Conservation (phyloP, 1,140 invertebrate genomes). For the Gonatopus flavifemur region DNA sequence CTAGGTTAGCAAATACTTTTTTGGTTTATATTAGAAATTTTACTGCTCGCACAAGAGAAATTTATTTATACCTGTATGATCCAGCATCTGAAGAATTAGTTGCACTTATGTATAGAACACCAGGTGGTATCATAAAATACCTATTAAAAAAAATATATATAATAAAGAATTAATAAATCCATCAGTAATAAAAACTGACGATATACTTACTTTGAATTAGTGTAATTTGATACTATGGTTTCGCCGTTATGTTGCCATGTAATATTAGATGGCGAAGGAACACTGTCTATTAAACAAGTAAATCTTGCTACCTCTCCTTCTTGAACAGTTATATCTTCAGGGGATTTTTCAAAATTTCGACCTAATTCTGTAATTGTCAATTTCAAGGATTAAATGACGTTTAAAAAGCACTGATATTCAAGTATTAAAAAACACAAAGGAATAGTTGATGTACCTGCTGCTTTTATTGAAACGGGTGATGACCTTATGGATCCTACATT, state of each 20-base stretch:
- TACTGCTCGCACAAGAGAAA: background rate
- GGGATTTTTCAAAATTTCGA: slow-evolving; percentile 55
- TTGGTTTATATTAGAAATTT: too few relatives aligned
- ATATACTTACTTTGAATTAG: slow-evolving; percentile 46
- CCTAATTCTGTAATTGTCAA: slow-evolving; percentile 57
- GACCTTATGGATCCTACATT: slow-evolving; percentile 44
- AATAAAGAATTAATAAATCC: slow-evolving; percentile 18
- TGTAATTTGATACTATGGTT: slow-evolving; percentile 47
- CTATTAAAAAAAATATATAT: slow-evolving; percentile 34
- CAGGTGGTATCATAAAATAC: slow-evolving; percentile 59
- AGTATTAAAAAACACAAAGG: background rate
- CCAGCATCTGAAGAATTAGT: slow-evolving; percentile 62
- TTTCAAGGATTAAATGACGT: too few relatives aligned
- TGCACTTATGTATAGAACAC: slow-evolving; percentile 62
- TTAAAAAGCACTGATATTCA: slow-evolving; percentile 1
- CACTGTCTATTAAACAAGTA: slow-evolving; percentile 60
- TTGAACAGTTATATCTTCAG: slow-evolving; percentile 51
- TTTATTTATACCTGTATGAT: slow-evolving; percentile 56
- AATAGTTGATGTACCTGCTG: slow-evolving; percentile 40
- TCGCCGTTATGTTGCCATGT: slow-evolving; percentile 60
- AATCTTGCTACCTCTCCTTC: slow-evolving; percentile 59
- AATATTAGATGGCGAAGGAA: slow-evolving; percentile 58
- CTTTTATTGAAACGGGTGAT: slow-evolving; percentile 42
- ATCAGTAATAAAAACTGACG: slow-evolving; percentile 10
- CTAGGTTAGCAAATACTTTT: too few relatives aligned